These are phyloP conservation scores for Podocnemis expansa DNA, from an alignment of 2,113 vertebrate genomes.

Conservation along the genomic window DNA sequence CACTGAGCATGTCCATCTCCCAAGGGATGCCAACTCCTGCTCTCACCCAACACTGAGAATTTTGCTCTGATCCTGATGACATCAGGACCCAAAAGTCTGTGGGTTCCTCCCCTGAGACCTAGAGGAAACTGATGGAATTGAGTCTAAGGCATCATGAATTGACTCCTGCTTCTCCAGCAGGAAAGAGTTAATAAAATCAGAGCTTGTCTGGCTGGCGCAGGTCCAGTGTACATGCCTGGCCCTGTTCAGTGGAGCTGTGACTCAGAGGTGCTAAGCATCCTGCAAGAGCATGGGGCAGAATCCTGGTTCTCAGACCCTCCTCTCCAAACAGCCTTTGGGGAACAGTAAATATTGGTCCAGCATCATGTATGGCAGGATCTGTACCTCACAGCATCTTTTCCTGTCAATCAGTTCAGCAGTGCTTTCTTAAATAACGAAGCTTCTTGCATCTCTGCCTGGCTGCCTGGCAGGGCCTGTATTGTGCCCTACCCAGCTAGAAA, in stretches of 20 bases:
- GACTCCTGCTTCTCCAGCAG: constrained; percentile 56
- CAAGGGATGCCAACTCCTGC: constrained; percentile 14
- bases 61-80: constrained; percentile 51
- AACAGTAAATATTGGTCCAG: neutral
- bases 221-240: neutral
- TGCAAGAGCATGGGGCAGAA: neutral
- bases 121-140: constrained; percentile 46
- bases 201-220: constrained; percentile 39
- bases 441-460: neutral
- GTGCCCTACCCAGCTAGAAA: neutral
- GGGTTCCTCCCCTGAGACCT: constrained; percentile 50
- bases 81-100: constrained; percentile 50
- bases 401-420: neutral
- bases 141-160: constrained; percentile 58
- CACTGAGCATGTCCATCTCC: neutral
- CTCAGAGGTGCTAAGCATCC: constrained; percentile 22
- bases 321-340: constrained; percentile 15
- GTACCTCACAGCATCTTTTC: neutral
- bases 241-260: constrained; percentile 7
- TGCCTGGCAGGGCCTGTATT: neutral
- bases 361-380: neutral
- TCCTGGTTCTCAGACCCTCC: constrained; percentile 18
- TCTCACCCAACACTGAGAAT: constrained; percentile 46
- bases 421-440: neutral
- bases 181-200: constrained; percentile 72